Percentiles rank a stretch among this genome's conserved stretches.
Conservation (phyloP, 2,888 invertebrate genomes). For the Opisthograptis luteolata region DNA sequence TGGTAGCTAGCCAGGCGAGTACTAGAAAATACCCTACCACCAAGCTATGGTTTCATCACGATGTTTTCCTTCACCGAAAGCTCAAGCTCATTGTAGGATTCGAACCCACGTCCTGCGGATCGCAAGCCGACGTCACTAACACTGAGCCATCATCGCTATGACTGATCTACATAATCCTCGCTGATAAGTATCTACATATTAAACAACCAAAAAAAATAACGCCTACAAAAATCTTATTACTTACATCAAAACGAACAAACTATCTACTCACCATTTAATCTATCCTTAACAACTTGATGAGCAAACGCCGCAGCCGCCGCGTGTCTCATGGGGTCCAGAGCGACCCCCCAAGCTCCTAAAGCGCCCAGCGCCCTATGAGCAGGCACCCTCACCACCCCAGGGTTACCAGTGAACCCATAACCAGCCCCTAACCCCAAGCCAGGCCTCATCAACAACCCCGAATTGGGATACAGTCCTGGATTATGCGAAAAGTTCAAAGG, state of each 20-base stretch:
- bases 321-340: conserved; percentile 86
- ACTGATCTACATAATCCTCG: no score
- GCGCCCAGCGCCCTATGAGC: conserved; percentile 88
- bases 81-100: no score
- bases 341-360: conserved; percentile 83
- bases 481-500: conserved; percentile 74
- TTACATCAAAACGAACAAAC: background rate
- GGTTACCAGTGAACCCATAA: conserved; percentile 85
- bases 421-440: conserved; percentile 79
- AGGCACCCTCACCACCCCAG: conserved; percentile 92
- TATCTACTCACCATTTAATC: conserved; percentile 93
- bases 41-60: no score
- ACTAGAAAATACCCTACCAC: no score
- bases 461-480: conserved; percentile 71
- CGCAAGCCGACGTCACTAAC: no score
- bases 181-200: no score
- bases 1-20: no score
- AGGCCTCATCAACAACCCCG: conserved; percentile 70
- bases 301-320: conserved; percentile 90
- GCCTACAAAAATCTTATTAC: no score
- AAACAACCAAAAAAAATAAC: background rate
- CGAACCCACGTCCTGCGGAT: no score
- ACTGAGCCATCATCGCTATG: no score
- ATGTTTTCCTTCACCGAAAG: no score
- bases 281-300: conserved; percentile 92